Conservation (phyloP, 2,113 vertebrate species). For the Centropus unirufus region DNA sequence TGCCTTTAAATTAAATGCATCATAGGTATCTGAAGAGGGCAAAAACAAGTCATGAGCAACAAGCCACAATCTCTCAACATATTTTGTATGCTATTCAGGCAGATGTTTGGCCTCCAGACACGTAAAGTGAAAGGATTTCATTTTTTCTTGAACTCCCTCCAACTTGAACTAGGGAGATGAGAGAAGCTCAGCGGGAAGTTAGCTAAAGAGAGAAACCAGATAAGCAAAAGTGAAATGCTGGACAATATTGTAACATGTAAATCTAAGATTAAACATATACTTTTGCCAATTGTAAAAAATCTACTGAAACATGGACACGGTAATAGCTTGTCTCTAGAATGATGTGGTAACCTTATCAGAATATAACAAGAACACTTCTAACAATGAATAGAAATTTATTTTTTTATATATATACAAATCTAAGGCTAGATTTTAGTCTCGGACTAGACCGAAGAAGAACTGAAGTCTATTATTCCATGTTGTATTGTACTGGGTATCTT, state of each 20-base stretch:
- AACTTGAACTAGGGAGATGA: background rate
- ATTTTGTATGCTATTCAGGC: conserved; percentile 2
- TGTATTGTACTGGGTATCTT: background rate
- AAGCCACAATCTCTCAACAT: background rate
- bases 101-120: conserved; percentile 49
- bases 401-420: background rate
- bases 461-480: background rate
- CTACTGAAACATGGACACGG: background rate
- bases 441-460: background rate
- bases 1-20: background rate
- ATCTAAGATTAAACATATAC: background rate
- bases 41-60: background rate
- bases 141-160: background rate
- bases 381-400: background rate
- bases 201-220: background rate
- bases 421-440: background rate
- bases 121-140: conserved; percentile 14
- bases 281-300: background rate
- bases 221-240: background rate
- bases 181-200: background rate
- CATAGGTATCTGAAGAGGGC: background rate
- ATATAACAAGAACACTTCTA: background rate
- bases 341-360: background rate
- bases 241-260: background rate
- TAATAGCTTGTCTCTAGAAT: background rate